Evolutionary conservation across 2,113 vertebrate genomes (phyloP).

Genomic region (Micromys minutus): DNA sequence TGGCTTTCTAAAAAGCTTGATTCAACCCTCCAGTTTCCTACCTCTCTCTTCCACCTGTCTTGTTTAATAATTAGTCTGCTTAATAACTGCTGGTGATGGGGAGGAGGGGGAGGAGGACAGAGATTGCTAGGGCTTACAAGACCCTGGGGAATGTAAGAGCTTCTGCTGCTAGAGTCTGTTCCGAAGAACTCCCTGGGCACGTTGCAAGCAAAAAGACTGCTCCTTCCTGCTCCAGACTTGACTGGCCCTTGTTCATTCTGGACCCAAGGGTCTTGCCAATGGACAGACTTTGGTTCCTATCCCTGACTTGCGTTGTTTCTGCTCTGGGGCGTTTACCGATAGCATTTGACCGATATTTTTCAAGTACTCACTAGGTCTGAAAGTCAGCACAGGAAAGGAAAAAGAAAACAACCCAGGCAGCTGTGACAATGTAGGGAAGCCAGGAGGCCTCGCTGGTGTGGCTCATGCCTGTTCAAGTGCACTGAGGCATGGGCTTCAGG

Average conservation of each 20-base stretch:
- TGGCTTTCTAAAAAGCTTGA: slow-evolving; percentile 65
- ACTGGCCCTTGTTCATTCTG: slow-evolving; percentile 7
- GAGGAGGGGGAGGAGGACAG: background rate
- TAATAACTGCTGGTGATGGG: slow-evolving; percentile 65
- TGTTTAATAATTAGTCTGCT: slow-evolving; percentile 72
- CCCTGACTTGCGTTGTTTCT: background rate
- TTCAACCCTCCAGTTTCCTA: slow-evolving; percentile 51
- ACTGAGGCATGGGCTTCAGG: background rate
- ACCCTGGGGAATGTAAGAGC: background rate
- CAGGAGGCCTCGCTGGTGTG: background rate
- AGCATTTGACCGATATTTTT: background rate
- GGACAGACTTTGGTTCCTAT: background rate
- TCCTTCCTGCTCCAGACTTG: background rate
- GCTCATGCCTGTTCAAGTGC: background rate
- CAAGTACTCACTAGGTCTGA: background rate
- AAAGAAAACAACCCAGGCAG: background rate
- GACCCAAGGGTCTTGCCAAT: background rate
- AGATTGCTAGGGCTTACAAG: background rate
- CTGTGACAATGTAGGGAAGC: background rate
- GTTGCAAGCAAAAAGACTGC: background rate
- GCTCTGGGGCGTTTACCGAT: background rate
- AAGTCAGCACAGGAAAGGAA: background rate
- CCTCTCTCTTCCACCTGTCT: slow-evolving; percentile 64
- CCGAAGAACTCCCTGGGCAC: background rate
- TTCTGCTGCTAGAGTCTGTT: background rate